Base-by-base conservation (phyloP, 2,888 invertebrate genomes). In the Pristionchus fissidentatus region DNA sequence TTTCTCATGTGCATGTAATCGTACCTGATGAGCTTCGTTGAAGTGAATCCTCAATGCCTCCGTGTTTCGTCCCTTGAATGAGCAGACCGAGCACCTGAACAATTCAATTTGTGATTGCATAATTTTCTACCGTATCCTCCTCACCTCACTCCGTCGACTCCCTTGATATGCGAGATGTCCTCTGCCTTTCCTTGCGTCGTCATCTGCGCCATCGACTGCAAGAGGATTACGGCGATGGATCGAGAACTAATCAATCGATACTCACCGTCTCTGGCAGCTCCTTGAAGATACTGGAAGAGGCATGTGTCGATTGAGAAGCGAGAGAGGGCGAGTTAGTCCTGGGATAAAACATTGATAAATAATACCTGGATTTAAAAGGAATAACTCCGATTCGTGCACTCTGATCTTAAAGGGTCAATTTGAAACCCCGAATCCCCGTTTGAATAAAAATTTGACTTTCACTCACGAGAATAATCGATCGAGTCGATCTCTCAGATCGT, bases 141-240 rank as follows among this genome's bases (percentile, higher is more conserved):
- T 41, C 32, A 83, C 83, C 83, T 46, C 2, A 83, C 52, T 70
- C 70, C 83, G n/a, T 70, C 57, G 3, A 41, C 73, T 73, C 83
- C 83, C 43, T 83, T 43, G 38, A 83, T 73, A n/a, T 83, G 83
- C n/a, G 83, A 83, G 43, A 83, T 55, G 32, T 83, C 83, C 52
- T 70, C 83, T 73, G 83, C 83, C 5, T 70, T 43, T 10, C 49
- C 46, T 29, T 29, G 29, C 46, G 29, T 8, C 8, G 26, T 15
- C 43, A 38, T 26, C 1, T 22, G 5, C 3, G 19, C 35, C 29
- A 62, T 43, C 13, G 32, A 26, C 80, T 81, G 35, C 43, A 81
- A 81, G 5, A 7, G n/a, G 29, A 62, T 4, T 35, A 62, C 7
- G 10, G 7, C 19, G n/a, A 35, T 8, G 1, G 57, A 29, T 57